phyloP scores from a whole-genome alignment of 2,888 invertebrate species.

The Cynaeus angustus region DNA sequence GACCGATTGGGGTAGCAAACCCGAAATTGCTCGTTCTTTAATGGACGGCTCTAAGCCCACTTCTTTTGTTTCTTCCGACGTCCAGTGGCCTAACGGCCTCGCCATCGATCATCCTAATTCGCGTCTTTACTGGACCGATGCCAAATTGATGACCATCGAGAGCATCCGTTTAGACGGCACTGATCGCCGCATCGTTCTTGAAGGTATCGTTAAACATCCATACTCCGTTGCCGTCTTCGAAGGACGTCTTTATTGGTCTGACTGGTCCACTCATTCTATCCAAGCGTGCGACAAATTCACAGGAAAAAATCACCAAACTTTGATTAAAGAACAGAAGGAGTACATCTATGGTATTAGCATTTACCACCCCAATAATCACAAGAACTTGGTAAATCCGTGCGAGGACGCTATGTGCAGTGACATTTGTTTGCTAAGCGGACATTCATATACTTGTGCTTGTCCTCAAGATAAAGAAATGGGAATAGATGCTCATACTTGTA shows the following conservation, averaged over 20 bases:
- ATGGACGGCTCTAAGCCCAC: slow-evolving; percentile 87
- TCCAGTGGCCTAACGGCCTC: slow-evolving; percentile 90
- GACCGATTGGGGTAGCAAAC: slow-evolving; percentile 88
- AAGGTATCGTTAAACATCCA: slow-evolving; percentile 84
- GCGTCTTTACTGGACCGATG: slow-evolving; percentile 93
- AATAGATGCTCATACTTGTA: slow-evolving; percentile 75
- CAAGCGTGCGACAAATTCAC: slow-evolving; percentile 86
- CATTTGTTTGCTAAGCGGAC: slow-evolving; percentile 82
- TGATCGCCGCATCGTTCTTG: slow-evolving; percentile 75
- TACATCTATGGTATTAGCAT: slow-evolving; percentile 81
- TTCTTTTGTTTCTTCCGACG: slow-evolving; percentile 77
- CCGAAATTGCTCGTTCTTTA: slow-evolving; percentile 84
- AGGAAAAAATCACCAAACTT: slow-evolving; percentile 76
- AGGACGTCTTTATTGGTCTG: slow-evolving; percentile 92
- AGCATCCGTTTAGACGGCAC: slow-evolving; percentile 78
- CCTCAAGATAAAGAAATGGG: slow-evolving; percentile 80
- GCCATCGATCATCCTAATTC: slow-evolving; percentile 86
- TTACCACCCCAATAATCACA: slow-evolving; percentile 80
- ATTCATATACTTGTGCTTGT: slow-evolving; percentile 81
- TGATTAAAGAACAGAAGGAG: slow-evolving; percentile 73
- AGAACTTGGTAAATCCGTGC: slow-evolving; percentile 77
- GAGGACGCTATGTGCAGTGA: slow-evolving; percentile 79
- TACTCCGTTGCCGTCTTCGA: slow-evolving; percentile 91
- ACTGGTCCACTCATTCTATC: slow-evolving; percentile 85
- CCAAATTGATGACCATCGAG: slow-evolving; percentile 79